Evolutionary conservation across 2,888 invertebrate genomes (phyloP), one percentile per base, ranked within the genome.

Genomic region (Drosophila antonietae): DNA sequence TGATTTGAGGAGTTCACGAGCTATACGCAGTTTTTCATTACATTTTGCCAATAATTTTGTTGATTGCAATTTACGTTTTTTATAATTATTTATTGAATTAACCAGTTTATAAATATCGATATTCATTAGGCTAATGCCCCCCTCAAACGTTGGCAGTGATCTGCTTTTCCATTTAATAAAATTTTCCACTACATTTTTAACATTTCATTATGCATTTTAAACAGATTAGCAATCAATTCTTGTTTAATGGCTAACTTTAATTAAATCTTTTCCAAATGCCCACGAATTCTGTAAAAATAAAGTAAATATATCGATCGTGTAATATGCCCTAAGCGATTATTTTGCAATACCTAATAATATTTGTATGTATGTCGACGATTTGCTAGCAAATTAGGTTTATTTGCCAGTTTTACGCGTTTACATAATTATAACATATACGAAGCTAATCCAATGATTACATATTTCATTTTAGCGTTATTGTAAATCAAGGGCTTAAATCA

Each of bases 261-360:
- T 18, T 12, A 33, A 51, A 12, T 18, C 10, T 51, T 51, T 51
- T 2, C 10, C 1, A 31, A 46, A 18, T 33, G 12, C 18, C 18
- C 12, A 2, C 51, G 18, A 2, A 31, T 49, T 31, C n/a, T 6
- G 3, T 1, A 14, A 35, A 20, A 20, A 31, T n/a, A 35, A 20
- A 20, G 23, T 14, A 47, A 28, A 28, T 15, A 1, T 51, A 51
- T 51, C 51, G 51, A 51, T 51, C 51, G 51, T 35, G 35, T 14
- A 35, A 3, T 14, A 8, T 20, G 51, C 2, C 33, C 8, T 18
- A 51, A 35, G 3, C 51, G 33, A 51, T 51, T 35, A 20, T 18
- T 51, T 35, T 20, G 18, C 51, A 51, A 10, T 51, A 12, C 10
- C 33, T 3, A 33, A 18, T 18, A 18, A 35, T 20, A 51, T 20